Base-by-base conservation (phyloP, 2,113 vertebrate species). In the Grammomys dolichurus region DNA sequence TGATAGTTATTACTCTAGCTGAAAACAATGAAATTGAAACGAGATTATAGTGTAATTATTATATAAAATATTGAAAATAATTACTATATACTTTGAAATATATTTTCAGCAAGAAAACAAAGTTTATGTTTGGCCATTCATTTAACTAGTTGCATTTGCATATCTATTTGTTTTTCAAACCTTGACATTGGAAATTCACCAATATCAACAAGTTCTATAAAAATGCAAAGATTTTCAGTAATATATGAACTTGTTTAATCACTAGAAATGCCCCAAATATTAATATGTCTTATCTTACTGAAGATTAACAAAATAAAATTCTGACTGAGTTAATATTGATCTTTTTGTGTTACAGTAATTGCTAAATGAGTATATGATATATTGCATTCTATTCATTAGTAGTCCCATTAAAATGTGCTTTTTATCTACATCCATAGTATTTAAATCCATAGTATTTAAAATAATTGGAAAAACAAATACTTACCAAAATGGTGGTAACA, bases 401-500 rank as follows among this genome's bases (percentile, higher is more conserved):
- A 4, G 85, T 94, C 28, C 24, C 89, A 96, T 95, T 94, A 91
- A 19, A 75, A 86, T 80, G 51, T 14, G 16, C 8, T 80, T 96
- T 96, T 97, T 80, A n/a, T 91, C 33, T 22, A 7, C 3, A 90
- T 93, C 88, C 28, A 70, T 60, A 6, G 51, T 5, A 95, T 69
- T 11, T 93, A 0, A 3, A 93, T 86, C 96, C 40, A 40, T 40
- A 40, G 40, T 97, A 91, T 93, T 31, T 63, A 96, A 97, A 94
- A 78, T 67, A 96, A 92, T 92, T 7, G 10, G 88, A 96, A 96
- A 63, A 92, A 36, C 9, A 97, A 90, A 91, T 95, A 86, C 98
- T 98, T 99, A 99, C 99, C 99, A 99, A 98, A 97, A 99, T 99
- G 81, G 99, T 99, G 63, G 99, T 99, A 93, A 99, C 99, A 0